phyloP scores from a whole-genome alignment of 23 tunicate species.

The Ciona savignyi region DNA sequence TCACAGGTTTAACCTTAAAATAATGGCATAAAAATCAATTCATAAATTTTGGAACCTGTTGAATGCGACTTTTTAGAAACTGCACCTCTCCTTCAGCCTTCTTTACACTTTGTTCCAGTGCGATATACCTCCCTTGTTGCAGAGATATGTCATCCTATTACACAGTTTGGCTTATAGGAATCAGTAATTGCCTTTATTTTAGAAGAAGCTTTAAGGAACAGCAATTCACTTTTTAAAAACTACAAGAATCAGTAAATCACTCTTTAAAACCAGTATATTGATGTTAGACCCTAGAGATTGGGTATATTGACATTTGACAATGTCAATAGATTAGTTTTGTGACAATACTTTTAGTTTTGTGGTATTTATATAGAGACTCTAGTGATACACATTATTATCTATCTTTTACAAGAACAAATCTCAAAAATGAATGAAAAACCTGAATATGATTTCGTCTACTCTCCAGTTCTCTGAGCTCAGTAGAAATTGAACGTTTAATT shows the following conservation, averaged over 20 bases:
- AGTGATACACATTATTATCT: no score
- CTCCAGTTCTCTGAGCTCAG: constrained; percentile 78
- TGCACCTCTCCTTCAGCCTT: constrained; percentile 66
- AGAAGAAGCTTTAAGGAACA: no score
- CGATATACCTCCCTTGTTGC: constrained; percentile 22
- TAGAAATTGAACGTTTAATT: constrained; percentile 71
- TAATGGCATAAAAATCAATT: no score
- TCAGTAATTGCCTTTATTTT: not conserved
- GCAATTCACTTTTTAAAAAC: no score
- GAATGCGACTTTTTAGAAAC: constrained; percentile 49
- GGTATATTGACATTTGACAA: no score
- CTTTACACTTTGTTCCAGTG: constrained; percentile 32
- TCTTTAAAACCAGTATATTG: not conserved
- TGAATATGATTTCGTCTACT: constrained; percentile 61
- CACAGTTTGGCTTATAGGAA: not conserved
- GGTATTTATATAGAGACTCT: no score
- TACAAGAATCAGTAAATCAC: not conserved
- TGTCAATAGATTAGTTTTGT: no score
- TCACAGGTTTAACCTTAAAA: no score
- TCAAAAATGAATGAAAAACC: no score
- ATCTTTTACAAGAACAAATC: no score
- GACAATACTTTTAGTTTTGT: no score
- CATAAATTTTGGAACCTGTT: constrained; percentile 71
- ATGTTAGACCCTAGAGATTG: not conserved
- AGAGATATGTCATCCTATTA: constrained; percentile 57